Evolutionary conservation across 92 coral and sea anemone genomes (phyloP), one percentile per base, ranked within the genome.

Genomic region (Isaurus tuberculatus): DNA sequence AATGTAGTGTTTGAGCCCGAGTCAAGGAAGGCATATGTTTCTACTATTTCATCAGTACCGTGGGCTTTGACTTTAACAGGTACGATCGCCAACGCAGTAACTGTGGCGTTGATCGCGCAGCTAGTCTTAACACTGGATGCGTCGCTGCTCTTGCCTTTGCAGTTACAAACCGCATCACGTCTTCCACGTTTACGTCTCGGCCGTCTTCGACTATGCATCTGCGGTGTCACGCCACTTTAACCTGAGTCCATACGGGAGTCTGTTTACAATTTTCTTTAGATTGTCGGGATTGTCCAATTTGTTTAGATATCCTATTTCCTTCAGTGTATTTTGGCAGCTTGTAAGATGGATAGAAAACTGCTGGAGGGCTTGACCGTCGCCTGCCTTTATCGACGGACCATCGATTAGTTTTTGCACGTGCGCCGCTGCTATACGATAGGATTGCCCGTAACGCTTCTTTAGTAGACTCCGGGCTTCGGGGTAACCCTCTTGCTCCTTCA

Each of bases 1-100:
- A 79, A 79, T 3, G 84, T 48, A n/a, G 84, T 64, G 43, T 79
- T 79, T 31, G 84, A 79, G 8, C 84, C 84, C 36, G 67, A 51
- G 72, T 64, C 84, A 34, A 79, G 66, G 28, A 79, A 79, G 53
- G 84, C 73, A 51, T 79, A 79, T 6, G 84, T 79, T 63, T 79
- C 58, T 11, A 79, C 49, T 28, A 28, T 30, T 34, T 34, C 36
- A 3, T 67, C 23, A 10, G 61, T 34, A 43, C 73, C 67, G 32
- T 79, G 63, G 15, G 72, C 84, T 53, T 79, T 79, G 31, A 64
- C 84, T 20, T 57, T 43, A n/a, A 79, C 84, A 31, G 84, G 84
- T 34, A 79, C 73, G 60, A 79, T 79, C 0, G 84, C 73, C 28
- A 79, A 70, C 20, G 72, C 84, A 20, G 84, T 79, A 28, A 79